phyloP scores from a whole-genome alignment of 2,113 vertebrate genomes.

The Oophaga pumilio region DNA sequence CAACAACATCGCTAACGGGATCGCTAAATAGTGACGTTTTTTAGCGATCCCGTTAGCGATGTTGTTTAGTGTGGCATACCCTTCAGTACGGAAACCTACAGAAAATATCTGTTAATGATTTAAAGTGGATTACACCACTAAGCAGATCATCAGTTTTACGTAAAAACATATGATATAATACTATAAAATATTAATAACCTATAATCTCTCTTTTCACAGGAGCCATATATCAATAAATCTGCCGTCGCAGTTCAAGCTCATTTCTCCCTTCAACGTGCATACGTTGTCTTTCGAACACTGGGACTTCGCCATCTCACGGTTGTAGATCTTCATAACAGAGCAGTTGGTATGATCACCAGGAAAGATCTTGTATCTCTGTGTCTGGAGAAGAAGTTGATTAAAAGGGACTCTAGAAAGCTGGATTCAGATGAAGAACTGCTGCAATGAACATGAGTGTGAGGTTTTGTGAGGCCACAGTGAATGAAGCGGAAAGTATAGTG shows the following conservation, averaged over 20 bases:
- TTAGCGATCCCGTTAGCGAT: too few relatives aligned
- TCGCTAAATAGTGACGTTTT: too few relatives aligned
- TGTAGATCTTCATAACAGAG: slow-evolving; percentile 59
- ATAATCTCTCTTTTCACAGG: slow-evolving; percentile 51
- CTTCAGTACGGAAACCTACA: too few relatives aligned
- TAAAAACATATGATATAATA: not conserved
- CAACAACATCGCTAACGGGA: too few relatives aligned
- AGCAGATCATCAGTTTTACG: not conserved
- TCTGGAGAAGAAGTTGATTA: slow-evolving; percentile 58
- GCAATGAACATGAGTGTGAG: slow-evolving; percentile 36
- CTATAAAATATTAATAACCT: not conserved
- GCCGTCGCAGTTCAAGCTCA: slow-evolving; percentile 62
- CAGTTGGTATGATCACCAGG: slow-evolving; percentile 62
- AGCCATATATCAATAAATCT: slow-evolving; percentile 66
- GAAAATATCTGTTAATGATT: too few relatives aligned
- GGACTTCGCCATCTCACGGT: slow-evolving; percentile 63
- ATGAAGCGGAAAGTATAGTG: slow-evolving; percentile 4
- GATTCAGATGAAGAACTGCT: slow-evolving; percentile 38
- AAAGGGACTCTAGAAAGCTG: slow-evolving; percentile 41
- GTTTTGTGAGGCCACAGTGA: not conserved
- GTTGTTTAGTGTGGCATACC: too few relatives aligned
- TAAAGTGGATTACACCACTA: not conserved
- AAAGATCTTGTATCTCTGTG: slow-evolving; percentile 62
- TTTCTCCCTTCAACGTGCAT: slow-evolving; percentile 61
- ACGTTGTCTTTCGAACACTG: slow-evolving; percentile 61